phyloP scores from a whole-genome alignment of 2,888 invertebrate species.

The Eupithecia centaureata region DNA sequence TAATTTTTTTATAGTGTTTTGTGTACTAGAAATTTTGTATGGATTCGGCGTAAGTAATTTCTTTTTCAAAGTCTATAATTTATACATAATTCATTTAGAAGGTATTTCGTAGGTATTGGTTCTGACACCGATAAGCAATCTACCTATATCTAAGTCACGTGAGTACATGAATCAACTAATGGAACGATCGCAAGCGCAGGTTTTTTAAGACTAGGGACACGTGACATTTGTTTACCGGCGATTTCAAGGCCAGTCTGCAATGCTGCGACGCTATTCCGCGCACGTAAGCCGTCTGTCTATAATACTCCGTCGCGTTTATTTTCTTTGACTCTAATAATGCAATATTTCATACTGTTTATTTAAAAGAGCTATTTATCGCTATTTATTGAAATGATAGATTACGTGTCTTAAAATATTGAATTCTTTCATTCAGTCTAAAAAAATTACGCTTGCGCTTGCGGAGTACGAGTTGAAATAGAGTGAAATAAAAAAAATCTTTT shows the following conservation, averaged over 20 bases:
- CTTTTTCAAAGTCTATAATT: background rate
- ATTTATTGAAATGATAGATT: too few relatives aligned
- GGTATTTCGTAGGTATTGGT: conserved; percentile 2
- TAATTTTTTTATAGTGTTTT: too few relatives aligned
- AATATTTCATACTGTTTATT: too few relatives aligned
- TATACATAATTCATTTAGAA: background rate
- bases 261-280: conserved; percentile 72
- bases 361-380: too few relatives aligned
- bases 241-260: conserved; percentile 71
- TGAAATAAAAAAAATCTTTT: too few relatives aligned
- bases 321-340: too few relatives aligned
- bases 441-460: too few relatives aligned
- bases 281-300: conserved; percentile 59
- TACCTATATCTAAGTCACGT: conserved; percentile 28
- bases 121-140: conserved; percentile 31
- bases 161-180: conserved; percentile 44
- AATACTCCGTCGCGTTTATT: too few relatives aligned
- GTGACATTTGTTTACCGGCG: conserved; percentile 77
- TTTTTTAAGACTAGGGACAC: conserved; percentile 60
- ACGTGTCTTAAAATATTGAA: too few relatives aligned
- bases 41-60: background rate
- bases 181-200: conserved; percentile 50
- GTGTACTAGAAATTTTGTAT: too few relatives aligned
- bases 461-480: too few relatives aligned
- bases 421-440: too few relatives aligned